These are phyloP conservation scores for Tragelaphus buxtoni DNA, from an alignment of 2,113 vertebrate species.

Conservation along the genomic window DNA sequence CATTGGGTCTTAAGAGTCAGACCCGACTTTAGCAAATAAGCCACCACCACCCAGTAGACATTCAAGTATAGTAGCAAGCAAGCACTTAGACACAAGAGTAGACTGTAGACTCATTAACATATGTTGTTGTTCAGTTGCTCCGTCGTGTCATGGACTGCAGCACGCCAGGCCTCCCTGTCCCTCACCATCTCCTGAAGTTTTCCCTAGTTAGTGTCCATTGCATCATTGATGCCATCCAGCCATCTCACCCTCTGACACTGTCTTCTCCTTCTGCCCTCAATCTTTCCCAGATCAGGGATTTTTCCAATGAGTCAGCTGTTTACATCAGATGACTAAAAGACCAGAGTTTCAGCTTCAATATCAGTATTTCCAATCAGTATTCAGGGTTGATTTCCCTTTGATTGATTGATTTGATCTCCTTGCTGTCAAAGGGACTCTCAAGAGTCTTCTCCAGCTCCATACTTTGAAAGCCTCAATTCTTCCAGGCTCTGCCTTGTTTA, in stretches of 20 bases:
- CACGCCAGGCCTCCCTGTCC: background rate
- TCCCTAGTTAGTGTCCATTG: background rate
- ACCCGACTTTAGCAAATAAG: background rate
- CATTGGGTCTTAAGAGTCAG: background rate
- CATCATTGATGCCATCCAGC: background rate
- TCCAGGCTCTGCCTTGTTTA: background rate
- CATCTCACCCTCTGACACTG: background rate
- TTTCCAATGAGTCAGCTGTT: background rate
- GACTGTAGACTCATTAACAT: background rate
- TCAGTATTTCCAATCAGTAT: background rate
- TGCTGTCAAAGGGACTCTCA: background rate
- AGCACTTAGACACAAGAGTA: background rate
- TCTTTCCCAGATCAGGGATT: background rate
- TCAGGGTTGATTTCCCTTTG: background rate
- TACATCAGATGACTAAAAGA: background rate
- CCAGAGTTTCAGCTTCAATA: background rate
- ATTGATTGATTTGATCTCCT: background rate
- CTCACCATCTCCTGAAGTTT: background rate
- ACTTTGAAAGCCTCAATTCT: background rate
- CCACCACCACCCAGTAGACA: background rate
- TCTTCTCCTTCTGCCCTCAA: background rate
- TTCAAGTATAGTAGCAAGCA: background rate
- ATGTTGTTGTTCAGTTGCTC: background rate
- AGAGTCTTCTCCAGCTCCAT: background rate
- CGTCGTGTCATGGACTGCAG: background rate